phyloP scores from a whole-genome alignment of 2,113 vertebrate genomes.

The Nesogale talazaci region DNA sequence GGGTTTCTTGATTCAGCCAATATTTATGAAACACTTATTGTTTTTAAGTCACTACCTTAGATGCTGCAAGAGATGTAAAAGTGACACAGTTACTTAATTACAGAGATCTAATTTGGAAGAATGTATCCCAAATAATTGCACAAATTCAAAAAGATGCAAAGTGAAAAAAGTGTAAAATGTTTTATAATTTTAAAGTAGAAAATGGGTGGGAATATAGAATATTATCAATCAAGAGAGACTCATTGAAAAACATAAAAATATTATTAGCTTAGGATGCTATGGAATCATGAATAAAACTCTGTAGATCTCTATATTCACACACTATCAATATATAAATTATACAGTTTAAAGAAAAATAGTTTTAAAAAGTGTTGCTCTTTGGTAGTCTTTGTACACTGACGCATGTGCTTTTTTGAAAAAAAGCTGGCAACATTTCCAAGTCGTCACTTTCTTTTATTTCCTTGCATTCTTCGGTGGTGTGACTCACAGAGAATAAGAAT shows the following conservation, averaged over 20 bases:
- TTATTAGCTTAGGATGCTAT: neutral
- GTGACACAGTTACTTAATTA: neutral
- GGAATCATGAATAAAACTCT: neutral
- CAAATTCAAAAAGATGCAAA: neutral
- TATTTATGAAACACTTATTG: neutral
- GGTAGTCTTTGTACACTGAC: neutral
- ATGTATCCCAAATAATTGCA: neutral
- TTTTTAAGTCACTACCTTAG: neutral
- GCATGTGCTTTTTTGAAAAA: neutral
- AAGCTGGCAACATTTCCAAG: neutral
- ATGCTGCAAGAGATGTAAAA: neutral
- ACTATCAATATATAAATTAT: neutral
- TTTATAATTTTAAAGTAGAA: neutral
- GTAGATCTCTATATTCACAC: neutral
- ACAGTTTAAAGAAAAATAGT: neutral
- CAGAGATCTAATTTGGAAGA: neutral
- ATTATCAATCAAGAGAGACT: neutral
- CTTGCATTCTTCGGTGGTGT: neutral
- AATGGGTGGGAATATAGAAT: neutral
- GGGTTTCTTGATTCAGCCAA: neutral
- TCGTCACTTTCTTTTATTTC: neutral
- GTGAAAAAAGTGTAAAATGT: neutral
- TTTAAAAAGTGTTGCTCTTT: neutral
- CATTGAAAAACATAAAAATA: neutral
- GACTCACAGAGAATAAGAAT: neutral